Conservation (phyloP, 2,113 vertebrate genomes). For the Ranitomeya imitator region DNA sequence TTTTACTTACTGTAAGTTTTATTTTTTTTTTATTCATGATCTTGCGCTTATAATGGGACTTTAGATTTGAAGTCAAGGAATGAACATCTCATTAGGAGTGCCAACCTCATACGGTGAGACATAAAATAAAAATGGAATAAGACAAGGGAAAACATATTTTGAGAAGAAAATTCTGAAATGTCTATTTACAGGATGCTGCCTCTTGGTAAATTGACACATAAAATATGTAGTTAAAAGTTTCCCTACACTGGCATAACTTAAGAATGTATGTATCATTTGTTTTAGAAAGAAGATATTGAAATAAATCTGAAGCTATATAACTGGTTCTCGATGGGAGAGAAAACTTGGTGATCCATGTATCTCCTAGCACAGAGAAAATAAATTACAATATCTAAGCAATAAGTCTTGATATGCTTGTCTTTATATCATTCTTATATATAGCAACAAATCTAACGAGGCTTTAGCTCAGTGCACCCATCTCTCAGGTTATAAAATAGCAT, state of each 20-base stretch:
- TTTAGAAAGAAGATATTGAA: conserved; percentile 35
- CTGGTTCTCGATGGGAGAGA: conserved; percentile 16
- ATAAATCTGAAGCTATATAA: conserved; percentile 43
- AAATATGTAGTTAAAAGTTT: conserved; percentile 41
- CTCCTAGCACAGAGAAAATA: conserved; percentile 16
- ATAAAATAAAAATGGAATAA: conserved; percentile 10
- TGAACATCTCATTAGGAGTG: not conserved
- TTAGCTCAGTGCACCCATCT: conserved; percentile 39
- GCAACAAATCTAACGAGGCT: conserved; percentile 44
- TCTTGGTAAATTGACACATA: conserved; percentile 21
- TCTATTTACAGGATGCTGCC: not conserved
- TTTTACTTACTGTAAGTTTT: not conserved
- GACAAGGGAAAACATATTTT: not conserved
- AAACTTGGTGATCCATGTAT: conserved; percentile 47
- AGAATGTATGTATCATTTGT: conserved; percentile 42
- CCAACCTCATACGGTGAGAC: not conserved
- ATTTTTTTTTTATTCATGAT: not conserved
- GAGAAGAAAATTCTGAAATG: not conserved
- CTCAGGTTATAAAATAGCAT: conserved; percentile 23
- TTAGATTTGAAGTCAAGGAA: not conserved
- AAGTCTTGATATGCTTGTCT: conserved; percentile 35
- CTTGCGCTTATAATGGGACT: not conserved
- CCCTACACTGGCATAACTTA: conserved; percentile 23
- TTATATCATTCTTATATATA: conserved; percentile 48
- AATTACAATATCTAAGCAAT: conserved; percentile 49